Evolutionary conservation across 2,113 vertebrate species (phyloP), one percentile per base, ranked within the genome.

Genomic region (Oryzias melastigma): DNA sequence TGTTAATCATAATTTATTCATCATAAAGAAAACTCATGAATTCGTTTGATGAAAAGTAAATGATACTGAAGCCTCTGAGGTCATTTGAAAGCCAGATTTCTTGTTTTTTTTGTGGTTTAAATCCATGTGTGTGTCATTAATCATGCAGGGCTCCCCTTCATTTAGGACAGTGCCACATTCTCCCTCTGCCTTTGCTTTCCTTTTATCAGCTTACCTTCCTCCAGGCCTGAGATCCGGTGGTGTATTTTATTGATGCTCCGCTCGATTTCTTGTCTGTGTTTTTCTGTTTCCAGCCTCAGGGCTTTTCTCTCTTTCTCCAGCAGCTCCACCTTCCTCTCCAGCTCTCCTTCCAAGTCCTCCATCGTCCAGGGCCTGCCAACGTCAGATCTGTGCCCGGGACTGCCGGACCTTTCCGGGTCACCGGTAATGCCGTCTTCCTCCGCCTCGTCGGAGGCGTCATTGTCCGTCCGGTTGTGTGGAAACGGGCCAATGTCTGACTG

Each of bases 301-400:
- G 91, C 86, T 25, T 86, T 88, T 4, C 94, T 95, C 52, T 98
- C 95, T 76, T 95, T 95, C 85, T 97, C 94, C 81, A 99, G 91
- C 5, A 94, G 91, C 76, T 94, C 84, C 77, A 98, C 91, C 87
- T 97, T 96, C 79, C 90, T 92, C 78, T 96, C 92, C 77, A 98
- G 92, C 88, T 97, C 95, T 4, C 90, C 93, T 72, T 98, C 96
- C 80, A 98, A 77, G 66, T 95, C 93, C 1, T 98, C 94, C 91
- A 97, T 88, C 83, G 91, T 93, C 88, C 89, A 91, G 86, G 67
- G 0, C 82, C 88, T 1, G 77, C 90, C 73, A 3, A 58, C 50
- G 18, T 61, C 74, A 54, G 86, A 20, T 70, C 61, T 0, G 84
- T 81, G 70, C 75, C 85, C 60, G 0, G 0, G 58, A 76, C 47